A percentile compares a stretch with the other conserved stretches of the same genome.
phyloP scores from a whole-genome alignment of 2,113 vertebrate species.

The Apaloderma vittatum region DNA sequence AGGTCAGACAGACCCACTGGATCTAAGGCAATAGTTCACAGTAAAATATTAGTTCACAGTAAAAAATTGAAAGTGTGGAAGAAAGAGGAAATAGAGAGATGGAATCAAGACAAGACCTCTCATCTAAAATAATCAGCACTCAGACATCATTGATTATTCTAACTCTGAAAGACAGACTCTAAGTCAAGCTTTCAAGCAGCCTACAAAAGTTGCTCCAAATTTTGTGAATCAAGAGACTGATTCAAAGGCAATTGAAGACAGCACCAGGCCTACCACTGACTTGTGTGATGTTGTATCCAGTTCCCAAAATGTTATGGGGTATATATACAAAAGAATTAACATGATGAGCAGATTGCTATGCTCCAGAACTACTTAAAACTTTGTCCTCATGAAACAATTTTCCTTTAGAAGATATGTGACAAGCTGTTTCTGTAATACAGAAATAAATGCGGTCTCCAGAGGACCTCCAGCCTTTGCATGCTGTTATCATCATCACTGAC shows the following conservation, averaged over 20 bases:
- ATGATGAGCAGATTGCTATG: rapidly evolving
- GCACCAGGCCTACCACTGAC: not conserved
- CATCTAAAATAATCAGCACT: not conserved
- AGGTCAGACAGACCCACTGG: not conserved
- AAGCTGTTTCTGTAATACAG: not conserved
- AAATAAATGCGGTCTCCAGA: not conserved
- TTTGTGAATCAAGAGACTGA: not conserved
- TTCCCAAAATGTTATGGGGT: not conserved
- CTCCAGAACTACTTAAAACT: not conserved
- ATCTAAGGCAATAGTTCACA: not conserved
- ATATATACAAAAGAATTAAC: not conserved
- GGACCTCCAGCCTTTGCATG: not conserved
- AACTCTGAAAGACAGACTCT: not conserved
- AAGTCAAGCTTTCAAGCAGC: not conserved
- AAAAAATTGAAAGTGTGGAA: too few relatives aligned
- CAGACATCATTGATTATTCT: not conserved
- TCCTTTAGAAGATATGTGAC: not conserved
- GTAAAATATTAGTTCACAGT: not conserved
- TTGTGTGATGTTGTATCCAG: not conserved
- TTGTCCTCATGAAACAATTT: not conserved
- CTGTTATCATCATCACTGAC: not conserved
- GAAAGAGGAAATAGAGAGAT: not conserved
- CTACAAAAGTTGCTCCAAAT: not conserved
- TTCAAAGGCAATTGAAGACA: not conserved
- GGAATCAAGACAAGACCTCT: not conserved